A percentile compares a stretch with the other conserved stretches of the same genome.
Evolutionary conservation across 2,797 vertebrate genomes (phyloP).

Genomic region (Betta splendens): DNA sequence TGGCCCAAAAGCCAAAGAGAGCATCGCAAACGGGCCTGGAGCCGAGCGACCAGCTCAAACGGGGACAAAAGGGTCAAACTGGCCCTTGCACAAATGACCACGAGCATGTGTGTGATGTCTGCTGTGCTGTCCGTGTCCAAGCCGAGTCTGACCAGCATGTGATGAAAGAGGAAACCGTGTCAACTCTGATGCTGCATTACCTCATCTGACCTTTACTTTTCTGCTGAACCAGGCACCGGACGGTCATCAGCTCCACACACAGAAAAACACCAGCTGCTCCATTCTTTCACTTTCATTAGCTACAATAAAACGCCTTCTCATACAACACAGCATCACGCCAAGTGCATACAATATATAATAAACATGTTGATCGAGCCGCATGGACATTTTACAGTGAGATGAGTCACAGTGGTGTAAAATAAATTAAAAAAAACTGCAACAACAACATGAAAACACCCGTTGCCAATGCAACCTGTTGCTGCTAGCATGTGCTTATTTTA

Average conservation of each 20-base stretch:
- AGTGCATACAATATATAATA: no score
- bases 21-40: slow-evolving; percentile 46
- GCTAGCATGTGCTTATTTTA: no score
- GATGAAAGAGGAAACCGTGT: slow-evolving; percentile 6
- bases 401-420: no score
- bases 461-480: no score
- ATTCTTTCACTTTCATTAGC: not conserved
- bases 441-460: no score
- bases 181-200: slow-evolving; percentile 22
- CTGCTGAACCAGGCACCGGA: slow-evolving; percentile 9
- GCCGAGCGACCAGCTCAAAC: slow-evolving; percentile 45
- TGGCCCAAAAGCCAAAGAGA: slow-evolving; percentile 25
- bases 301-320: not conserved
- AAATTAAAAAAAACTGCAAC: no score
- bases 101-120: slow-evolving; percentile 7
- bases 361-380: no score
- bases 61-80: slow-evolving; percentile 31
- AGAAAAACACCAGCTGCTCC: not conserved
- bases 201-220: slow-evolving; percentile 42
- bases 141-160: slow-evolving; percentile 6
- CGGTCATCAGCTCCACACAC: no score
- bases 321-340: no score
- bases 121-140: slow-evolving; percentile 10
- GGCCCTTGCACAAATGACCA: slow-evolving; percentile 21
- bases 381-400: not conserved